Evolutionary conservation across 2,797 vertebrate genomes (phyloP).

Genomic region (Schizopygopsis malacanthus): DNA sequence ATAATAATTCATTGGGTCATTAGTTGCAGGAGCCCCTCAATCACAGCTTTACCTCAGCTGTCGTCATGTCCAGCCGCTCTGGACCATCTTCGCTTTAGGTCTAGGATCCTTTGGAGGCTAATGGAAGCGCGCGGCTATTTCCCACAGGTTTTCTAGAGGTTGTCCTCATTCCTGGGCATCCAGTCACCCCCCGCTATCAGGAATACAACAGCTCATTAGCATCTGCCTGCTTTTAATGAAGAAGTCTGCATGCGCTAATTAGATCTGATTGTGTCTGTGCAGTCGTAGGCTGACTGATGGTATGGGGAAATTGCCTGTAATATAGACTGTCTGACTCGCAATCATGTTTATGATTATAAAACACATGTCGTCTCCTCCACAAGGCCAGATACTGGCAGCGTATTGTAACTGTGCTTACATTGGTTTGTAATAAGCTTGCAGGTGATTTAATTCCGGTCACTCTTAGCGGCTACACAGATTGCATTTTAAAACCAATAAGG

Average conservation of each 20-base stretch:
- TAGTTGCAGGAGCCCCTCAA: slow-evolving; percentile 33
- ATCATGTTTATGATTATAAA: slow-evolving; percentile 61
- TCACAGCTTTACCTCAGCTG: slow-evolving; percentile 39
- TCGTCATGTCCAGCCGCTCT: slow-evolving; percentile 24
- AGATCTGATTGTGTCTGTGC: slow-evolving; percentile 62
- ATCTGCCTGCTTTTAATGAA: slow-evolving; percentile 63
- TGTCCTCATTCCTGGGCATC: slow-evolving; percentile 50
- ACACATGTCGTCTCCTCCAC: slow-evolving; percentile 58
- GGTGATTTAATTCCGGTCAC: slow-evolving; percentile 37
- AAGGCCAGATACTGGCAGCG: slow-evolving; percentile 40
- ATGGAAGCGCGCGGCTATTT: slow-evolving; percentile 52
- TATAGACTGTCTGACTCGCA: slow-evolving; percentile 53
- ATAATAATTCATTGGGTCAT: slow-evolving; percentile 38
- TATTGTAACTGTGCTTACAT: slow-evolving; percentile 41
- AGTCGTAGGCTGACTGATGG: slow-evolving; percentile 58
- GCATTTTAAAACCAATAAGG: slow-evolving; percentile 33
- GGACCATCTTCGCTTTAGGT: neutral
- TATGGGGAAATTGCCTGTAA: slow-evolving; percentile 55
- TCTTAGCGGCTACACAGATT: slow-evolving; percentile 17
- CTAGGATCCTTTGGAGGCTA: slow-evolving; percentile 17
- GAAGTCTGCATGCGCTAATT: slow-evolving; percentile 65
- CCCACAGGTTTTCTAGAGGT: slow-evolving; percentile 52
- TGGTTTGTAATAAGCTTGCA: slow-evolving; percentile 50
- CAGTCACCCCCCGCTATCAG: slow-evolving; percentile 49
- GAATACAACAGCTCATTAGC: slow-evolving; percentile 63